Evolutionary conservation across 2,888 invertebrate species (phyloP), one percentile per base, ranked within the genome.

Genomic region (Gari tellinella): DNA sequence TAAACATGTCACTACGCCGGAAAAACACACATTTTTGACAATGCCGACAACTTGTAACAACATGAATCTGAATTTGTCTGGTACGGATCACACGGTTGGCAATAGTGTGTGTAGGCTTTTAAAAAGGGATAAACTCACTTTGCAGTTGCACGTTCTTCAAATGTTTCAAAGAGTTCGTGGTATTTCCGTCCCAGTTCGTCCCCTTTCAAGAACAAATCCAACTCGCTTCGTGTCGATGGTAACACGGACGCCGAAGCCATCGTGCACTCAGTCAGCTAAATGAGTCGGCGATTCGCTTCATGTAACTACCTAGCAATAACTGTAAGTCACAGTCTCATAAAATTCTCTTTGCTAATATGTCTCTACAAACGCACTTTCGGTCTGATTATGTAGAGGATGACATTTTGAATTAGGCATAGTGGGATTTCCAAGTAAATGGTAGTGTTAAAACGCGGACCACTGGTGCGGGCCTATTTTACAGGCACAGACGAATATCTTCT

Each of bases 181-280:
- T 88, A 88, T 75, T 86, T 87, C 43, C 72, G 72, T 38, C 85
- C 81, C 21, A 88, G 76, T 55, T 77, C 78, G 43, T 84, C 80
- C 31, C 87, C 88, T 62, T 82, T 81, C 56, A 88, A 69, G 69
- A 87, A 85, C 41, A 79, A 69, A 56, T 86, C 83, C 48, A 86
- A 68, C 68, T 86, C 83, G 62, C 86, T 88, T 49, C 88, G 74
- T 1, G 85, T 84, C 31, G 82, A 74, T 25, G 85, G 88, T 41
- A 86, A 68, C 19, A 86, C 79, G 62, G 83, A 75, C 19, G 81
- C 80, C 19, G 84, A 74, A 40, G 85, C 80, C 84, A 86, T 85
- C 48, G 31, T 68, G 21, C 8, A 14, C 17, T 2, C 14, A 5
- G 19, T 23, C 23, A 23, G 14, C 21, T 12, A 2, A 26, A 26